Evolutionary conservation across 2,888 invertebrate species (phyloP), one percentile per base, ranked within the genome.

Genomic region (Callinectes sapidus): DNA sequence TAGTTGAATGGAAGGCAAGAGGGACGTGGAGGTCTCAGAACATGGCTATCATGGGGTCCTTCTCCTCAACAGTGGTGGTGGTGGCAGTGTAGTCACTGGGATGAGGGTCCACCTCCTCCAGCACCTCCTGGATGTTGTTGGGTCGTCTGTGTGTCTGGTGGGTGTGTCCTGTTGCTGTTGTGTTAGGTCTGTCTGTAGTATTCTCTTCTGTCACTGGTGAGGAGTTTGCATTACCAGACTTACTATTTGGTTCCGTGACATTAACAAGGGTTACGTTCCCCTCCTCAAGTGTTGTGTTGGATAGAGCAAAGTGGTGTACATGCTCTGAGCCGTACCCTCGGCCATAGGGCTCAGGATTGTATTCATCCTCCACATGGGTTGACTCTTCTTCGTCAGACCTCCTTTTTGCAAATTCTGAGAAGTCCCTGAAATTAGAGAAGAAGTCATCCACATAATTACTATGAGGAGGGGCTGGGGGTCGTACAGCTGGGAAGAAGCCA

Each of bases 391-490:
- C 85, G 35, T 92, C 94, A 48, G 94, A 93, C 87, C 93, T 94
- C 55, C 94, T 90, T 23, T 86, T 93, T 28, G 94, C 93, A 66
- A 95, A 95, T 85, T 94, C 94, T 5, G 95, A 94, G 85, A 95
- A 95, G 71, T 95, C 95, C 54, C 94, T 87, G 90, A 95, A 95
- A 90, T 95, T 95, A 16, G 94, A 94, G 89, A 95, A 94, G 90
- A 94, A 94, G 39, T 94, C 94, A 81, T 94, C 94, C 35, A 94
- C 94, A 39, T 94, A 91, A 77, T 94, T 94, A 42, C 91, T 92
- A 28, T 90, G 54, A 88, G 92, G 90, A 48, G 92, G 93, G 54
- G 87, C 61, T 3, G 32, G 35, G 1, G 90, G 92, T 23, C 55
- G 77, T n/a, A 89, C 55, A 14, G 81, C 86, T 23, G 92, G 92